Evolutionary conservation across 2,113 vertebrate genomes (phyloP).

Genomic region (Sceloporus undulatus): DNA sequence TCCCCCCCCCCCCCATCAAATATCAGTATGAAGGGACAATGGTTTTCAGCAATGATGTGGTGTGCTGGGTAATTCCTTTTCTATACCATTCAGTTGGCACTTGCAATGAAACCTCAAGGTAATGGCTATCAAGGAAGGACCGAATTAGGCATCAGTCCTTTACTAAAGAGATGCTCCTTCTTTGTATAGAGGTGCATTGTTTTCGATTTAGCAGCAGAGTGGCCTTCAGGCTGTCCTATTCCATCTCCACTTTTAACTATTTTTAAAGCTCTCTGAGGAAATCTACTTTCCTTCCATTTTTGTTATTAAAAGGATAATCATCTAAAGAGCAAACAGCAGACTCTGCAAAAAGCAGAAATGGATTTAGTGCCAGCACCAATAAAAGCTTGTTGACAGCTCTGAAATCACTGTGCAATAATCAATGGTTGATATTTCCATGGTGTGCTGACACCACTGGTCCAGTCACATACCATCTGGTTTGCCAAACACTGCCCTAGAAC

Average conservation of each 20-base stretch:
- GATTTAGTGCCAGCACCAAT: constrained; percentile 20
- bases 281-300: constrained; percentile 14
- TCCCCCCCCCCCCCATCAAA: background rate
- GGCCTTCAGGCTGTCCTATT: background rate
- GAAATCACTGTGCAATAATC: background rate
- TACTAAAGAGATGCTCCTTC: constrained; percentile 12
- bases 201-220: background rate
- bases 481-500: background rate
- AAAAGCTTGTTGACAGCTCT: background rate
- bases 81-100: background rate
- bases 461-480: background rate
- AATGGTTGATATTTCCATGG: background rate
- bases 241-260: constrained; percentile 34
- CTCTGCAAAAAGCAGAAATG: background rate
- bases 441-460: background rate
- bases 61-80: constrained; percentile 23
- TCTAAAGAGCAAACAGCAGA: background rate
- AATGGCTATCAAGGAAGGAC: constrained; percentile 31
- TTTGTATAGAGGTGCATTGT: background rate
- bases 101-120: constrained; percentile 23
- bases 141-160: constrained; percentile 42
- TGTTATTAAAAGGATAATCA: constrained; percentile 11
- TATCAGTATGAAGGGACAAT: background rate
- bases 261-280: constrained; percentile 28
- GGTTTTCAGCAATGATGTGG: background rate